These are phyloP conservation scores for Slavum lentiscoides DNA, from an alignment of 2,888 invertebrate species.

Conservation along the genomic window DNA sequence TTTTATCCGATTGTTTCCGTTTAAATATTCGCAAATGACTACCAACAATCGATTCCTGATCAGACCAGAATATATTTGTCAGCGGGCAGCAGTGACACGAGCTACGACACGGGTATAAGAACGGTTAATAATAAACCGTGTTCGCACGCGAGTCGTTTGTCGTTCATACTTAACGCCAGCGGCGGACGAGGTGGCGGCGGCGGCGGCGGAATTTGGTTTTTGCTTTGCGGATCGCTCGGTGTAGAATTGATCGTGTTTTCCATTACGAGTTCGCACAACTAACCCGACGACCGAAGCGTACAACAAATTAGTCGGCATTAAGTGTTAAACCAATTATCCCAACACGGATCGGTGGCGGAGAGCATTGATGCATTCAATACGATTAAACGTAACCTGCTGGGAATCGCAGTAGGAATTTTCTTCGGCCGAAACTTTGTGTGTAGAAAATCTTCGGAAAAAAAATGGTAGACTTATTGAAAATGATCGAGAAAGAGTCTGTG, in stretches of 20 bases:
- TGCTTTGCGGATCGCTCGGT: not conserved
- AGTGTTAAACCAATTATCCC: slow-evolving; percentile 47
- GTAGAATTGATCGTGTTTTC: slow-evolving; percentile 32
- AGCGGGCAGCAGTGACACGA: too few species aligned
- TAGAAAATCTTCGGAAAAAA: too few species aligned
- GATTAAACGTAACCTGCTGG: not conserved
- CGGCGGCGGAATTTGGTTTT: not conserved
- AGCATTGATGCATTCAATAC: slow-evolving; percentile 21
- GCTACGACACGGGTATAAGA: not conserved
- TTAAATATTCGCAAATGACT: too few species aligned
- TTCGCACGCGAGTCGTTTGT: slow-evolving; percentile 19
- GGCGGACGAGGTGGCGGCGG: not conserved
- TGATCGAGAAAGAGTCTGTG: too few species aligned
- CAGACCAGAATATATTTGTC: not conserved
- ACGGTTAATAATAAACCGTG: not conserved
- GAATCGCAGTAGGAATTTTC: not conserved
- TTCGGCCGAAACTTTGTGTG: too few species aligned
- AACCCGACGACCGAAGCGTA: not conserved
- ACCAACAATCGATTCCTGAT: too few species aligned
- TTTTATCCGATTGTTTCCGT: too few species aligned
- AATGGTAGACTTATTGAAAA: too few species aligned
- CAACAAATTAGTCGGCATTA: slow-evolving; percentile 49
- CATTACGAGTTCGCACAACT: slow-evolving; percentile 23
- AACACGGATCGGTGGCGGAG: not conserved
- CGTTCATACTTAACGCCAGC: not conserved